phyloP scores from a whole-genome alignment of 2,888 invertebrate species.

The Latheticus oryzae region DNA sequence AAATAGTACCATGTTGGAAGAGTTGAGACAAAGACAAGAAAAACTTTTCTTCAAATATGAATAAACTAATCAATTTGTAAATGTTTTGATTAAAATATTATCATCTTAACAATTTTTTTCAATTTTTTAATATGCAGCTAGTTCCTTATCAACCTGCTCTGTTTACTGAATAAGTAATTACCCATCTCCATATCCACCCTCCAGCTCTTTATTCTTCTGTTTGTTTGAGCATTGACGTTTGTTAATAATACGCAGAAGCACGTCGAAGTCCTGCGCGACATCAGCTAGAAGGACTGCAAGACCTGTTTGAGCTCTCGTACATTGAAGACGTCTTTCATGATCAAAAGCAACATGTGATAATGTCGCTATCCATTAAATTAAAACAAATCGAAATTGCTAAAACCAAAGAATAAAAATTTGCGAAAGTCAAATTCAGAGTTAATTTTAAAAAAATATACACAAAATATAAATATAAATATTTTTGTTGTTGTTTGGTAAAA shows the following conservation, averaged over 20 bases:
- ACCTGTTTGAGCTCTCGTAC: constrained; percentile 47
- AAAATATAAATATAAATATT: too few relatives aligned
- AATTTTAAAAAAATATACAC: constrained; percentile 42
- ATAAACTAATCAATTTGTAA: too few relatives aligned
- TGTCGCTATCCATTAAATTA: constrained; percentile 77
- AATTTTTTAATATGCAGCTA: too few relatives aligned
- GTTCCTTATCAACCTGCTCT: too few relatives aligned
- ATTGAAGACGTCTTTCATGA: constrained; percentile 15
- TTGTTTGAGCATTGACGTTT: constrained; percentile 9
- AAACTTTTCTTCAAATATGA: constrained; percentile 21
- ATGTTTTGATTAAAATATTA: too few relatives aligned
- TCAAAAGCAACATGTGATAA: constrained; percentile 59
- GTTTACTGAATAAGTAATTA: too few relatives aligned
- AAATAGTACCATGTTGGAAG: neutral
- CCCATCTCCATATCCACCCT: too few relatives aligned
- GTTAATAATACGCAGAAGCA: constrained; percentile 37
- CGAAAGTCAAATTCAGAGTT: constrained; percentile 83
- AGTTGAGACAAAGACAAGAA: constrained; percentile 5
- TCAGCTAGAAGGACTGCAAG: constrained; percentile 57
- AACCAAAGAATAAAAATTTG: constrained; percentile 75
- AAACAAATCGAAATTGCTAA: constrained; percentile 77
- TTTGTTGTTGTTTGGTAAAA: too few relatives aligned
- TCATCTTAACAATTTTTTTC: too few relatives aligned
- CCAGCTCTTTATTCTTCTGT: too few relatives aligned
- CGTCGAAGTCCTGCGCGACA: constrained; percentile 49